Evolutionary conservation across 2,797 vertebrate genomes (phyloP).

Genomic region (Argyrosomus regius): DNA sequence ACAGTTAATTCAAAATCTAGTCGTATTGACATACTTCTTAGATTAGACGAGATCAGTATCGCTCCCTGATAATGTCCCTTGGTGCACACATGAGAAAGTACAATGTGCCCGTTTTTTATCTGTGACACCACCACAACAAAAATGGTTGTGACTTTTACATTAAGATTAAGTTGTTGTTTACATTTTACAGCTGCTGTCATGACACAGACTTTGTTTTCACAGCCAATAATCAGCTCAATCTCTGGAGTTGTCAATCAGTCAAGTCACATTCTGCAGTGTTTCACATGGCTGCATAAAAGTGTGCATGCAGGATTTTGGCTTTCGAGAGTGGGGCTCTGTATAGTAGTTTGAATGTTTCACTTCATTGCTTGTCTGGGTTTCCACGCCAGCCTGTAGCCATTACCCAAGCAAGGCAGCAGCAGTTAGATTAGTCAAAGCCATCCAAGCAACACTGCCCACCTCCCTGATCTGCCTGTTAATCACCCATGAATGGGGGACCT

Average conservation of each 20-base stretch:
- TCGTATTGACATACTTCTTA: neutral
- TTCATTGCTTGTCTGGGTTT: constrained; percentile 56
- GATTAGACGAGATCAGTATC: constrained; percentile 23
- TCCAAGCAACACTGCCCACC: constrained; percentile 69
- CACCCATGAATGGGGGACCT: constrained; percentile 65
- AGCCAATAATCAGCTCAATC: constrained; percentile 66
- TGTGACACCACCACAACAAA: neutral
- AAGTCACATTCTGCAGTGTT: constrained; percentile 51
- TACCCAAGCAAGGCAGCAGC: constrained; percentile 63
- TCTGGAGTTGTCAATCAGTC: constrained; percentile 62
- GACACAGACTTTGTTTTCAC: constrained; percentile 40
- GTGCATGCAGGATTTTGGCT: constrained; percentile 45
- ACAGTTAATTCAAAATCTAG: neutral
- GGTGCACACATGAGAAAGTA: constrained; percentile 2
- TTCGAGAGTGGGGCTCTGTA: constrained; percentile 24
- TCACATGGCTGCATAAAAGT: constrained; percentile 48
- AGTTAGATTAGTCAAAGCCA: constrained; percentile 71
- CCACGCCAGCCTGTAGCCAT: constrained; percentile 64
- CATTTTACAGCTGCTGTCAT: constrained; percentile 32
- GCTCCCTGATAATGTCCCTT: constrained; percentile 5
- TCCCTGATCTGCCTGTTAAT: constrained; percentile 74
- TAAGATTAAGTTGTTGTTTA: constrained; percentile 45
- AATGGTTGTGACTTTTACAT: constrained; percentile 7
- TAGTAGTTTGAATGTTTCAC: constrained; percentile 50
- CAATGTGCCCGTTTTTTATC: constrained; percentile 20